Percentiles rank a stretch among this genome's conserved stretches.
Conservation (phyloP, 2,888 invertebrate species). For the Clunio marinus region DNA sequence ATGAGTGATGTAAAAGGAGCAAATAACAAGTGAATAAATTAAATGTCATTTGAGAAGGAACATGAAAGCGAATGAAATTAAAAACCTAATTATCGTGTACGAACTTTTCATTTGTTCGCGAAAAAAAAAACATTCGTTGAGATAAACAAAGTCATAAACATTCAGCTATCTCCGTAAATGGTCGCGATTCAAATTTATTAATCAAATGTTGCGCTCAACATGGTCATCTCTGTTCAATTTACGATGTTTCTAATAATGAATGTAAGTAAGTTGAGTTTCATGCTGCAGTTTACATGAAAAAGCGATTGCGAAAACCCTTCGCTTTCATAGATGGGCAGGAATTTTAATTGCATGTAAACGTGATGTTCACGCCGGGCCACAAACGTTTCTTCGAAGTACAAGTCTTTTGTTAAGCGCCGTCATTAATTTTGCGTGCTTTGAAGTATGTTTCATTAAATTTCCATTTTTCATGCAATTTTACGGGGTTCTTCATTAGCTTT, state of each 20-base stretch:
- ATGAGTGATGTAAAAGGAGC: no score
- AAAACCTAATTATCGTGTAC: no score
- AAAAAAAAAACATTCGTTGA: no score
- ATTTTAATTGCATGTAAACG: constrained; percentile 18
- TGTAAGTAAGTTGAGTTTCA: neutral
- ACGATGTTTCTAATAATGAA: neutral
- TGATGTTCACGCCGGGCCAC: neutral
- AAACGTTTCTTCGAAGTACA: neutral
- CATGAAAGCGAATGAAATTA: no score
- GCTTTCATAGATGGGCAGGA: neutral
- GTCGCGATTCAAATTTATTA: neutral
- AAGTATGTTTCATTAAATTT: neutral
- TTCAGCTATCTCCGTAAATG: neutral
- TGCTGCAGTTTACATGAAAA: neutral
- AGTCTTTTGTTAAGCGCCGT: constrained; percentile 22
- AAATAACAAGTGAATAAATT: no score
- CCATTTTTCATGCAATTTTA: neutral
- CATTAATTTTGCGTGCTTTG: neutral
- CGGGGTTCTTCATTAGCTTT: neutral
- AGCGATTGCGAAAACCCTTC: neutral
- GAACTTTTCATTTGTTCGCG: no score
- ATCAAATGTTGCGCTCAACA: neutral
- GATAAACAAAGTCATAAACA: neutral
- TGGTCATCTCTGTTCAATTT: constrained; percentile 3
- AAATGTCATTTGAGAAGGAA: no score